Percentiles rank a stretch among this genome's conserved stretches.
phyloP scores from a whole-genome alignment of 2,113 vertebrate genomes.

The Cheilinus undulatus region DNA sequence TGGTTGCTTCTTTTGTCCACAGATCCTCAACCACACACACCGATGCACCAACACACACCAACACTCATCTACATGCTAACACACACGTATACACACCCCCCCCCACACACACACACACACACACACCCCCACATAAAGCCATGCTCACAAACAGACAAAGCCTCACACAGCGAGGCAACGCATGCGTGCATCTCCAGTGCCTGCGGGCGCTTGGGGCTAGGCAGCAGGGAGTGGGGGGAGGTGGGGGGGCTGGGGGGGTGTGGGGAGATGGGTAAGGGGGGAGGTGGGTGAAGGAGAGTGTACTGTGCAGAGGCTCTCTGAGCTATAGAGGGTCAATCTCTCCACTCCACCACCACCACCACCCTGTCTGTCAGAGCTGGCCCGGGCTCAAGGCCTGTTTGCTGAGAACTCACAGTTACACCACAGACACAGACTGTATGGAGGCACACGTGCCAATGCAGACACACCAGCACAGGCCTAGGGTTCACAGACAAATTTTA shows the following conservation, averaged over 20 bases:
- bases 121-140: slow-evolving; percentile 55
- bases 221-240: slow-evolving; percentile 69
- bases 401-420: slow-evolving; percentile 36
- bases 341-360: slow-evolving; percentile 50
- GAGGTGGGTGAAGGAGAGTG: slow-evolving; percentile 30
- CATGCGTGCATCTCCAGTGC: slow-evolving; percentile 78
- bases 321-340: slow-evolving; percentile 75
- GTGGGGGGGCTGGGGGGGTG: slow-evolving; percentile 20
- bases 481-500: slow-evolving; percentile 21
- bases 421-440: slow-evolving; percentile 23
- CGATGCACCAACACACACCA: slow-evolving; percentile 8
- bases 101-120: slow-evolving; percentile 24
- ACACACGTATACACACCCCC: no score
- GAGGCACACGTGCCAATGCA: slow-evolving; percentile 27
- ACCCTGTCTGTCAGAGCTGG: slow-evolving; percentile 53
- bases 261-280: slow-evolving; percentile 49
- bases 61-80: slow-evolving; percentile 29
- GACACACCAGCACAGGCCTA: neutral
- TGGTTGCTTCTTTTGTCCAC: slow-evolving; percentile 77
- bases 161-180: slow-evolving; percentile 73
- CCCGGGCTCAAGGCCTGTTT: slow-evolving; percentile 63
- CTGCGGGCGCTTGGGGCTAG: slow-evolving; percentile 73
- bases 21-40: slow-evolving; percentile 23
- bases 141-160: slow-evolving; percentile 75
- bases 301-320: slow-evolving; percentile 63